Evolutionary conservation across 1,140 invertebrate genomes (phyloP).

Genomic region (Sminthurinus signatus): DNA sequence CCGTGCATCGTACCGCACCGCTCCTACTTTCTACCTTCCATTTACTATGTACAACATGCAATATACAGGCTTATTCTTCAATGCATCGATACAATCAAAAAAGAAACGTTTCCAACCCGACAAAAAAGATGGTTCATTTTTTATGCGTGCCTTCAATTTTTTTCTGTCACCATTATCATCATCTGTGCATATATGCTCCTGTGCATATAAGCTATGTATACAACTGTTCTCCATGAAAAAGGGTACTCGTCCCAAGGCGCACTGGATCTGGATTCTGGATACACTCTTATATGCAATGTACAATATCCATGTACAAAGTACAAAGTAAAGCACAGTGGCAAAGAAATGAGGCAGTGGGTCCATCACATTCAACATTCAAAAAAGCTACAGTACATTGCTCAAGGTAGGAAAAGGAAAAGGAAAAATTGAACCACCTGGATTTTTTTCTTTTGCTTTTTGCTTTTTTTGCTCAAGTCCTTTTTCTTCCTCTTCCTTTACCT

Average conservation of each 20-base stretch:
- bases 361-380: slow-evolving; percentile 17
- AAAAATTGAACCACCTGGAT: slow-evolving; percentile 20
- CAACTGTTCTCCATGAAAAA: not conserved
- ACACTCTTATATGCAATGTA: too few relatives aligned
- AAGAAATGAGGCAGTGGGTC: slow-evolving; percentile 5
- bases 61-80: not conserved
- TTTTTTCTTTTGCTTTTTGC: too few relatives aligned
- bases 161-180: slow-evolving; percentile 11
- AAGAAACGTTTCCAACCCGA: slow-evolving; percentile 22
- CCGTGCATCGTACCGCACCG: too few relatives aligned
- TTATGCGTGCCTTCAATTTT: slow-evolving; percentile 23
- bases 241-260: too few relatives aligned
- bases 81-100: slow-evolving; percentile 29
- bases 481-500: not conserved
- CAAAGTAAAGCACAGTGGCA: not conserved
- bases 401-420: too few relatives aligned
- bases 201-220: too few relatives aligned
- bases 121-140: slow-evolving; percentile 32
- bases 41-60: slow-evolving; percentile 17
- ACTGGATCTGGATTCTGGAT: too few relatives aligned
- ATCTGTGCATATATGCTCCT: not conserved
- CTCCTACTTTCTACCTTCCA: too few relatives aligned
- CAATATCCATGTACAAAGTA: too few relatives aligned
- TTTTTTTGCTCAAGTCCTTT: slow-evolving; percentile 11
- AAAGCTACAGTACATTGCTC: too few relatives aligned